These are phyloP conservation scores for Proales similis DNA, from an alignment of 1,140 invertebrate species.

Conservation along the genomic window DNA sequence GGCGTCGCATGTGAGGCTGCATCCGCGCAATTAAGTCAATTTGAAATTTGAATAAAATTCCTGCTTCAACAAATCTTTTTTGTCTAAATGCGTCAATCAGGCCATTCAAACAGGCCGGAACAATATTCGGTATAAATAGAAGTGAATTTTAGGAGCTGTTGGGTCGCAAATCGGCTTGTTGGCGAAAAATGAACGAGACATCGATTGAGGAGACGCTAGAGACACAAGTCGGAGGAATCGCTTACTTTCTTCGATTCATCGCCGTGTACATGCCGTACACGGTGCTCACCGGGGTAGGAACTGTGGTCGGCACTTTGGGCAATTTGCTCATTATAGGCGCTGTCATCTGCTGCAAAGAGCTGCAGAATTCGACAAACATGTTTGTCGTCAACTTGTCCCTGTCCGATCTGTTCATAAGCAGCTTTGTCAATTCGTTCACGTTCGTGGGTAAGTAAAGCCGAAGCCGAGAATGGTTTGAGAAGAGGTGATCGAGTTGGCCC, in stretches of 20 bases:
- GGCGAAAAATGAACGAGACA: no score
- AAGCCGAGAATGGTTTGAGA: slow-evolving; percentile 14
- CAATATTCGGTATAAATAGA: no score
- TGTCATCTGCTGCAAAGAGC: slow-evolving; percentile 18
- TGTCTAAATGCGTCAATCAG: no score
- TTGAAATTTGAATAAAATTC: no score
- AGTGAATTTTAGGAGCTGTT: no score
- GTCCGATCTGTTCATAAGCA: slow-evolving; percentile 46
- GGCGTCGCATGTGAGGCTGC: no score
- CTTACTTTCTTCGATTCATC: not conserved
- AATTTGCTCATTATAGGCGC: slow-evolving; percentile 36
- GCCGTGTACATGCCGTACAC: not conserved
- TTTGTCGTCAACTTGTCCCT: slow-evolving; percentile 48
- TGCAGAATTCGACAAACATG: slow-evolving; percentile 41
- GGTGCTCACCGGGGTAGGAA: not conserved
- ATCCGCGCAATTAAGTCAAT: no score
- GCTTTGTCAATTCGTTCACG: slow-evolving; percentile 46
- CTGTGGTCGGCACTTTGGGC: not conserved
- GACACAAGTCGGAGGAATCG: not conserved
- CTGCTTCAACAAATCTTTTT: no score
- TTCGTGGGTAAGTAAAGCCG: slow-evolving; percentile 42
- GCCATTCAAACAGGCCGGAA: no score
- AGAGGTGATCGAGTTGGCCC: not conserved
- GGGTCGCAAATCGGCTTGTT: no score
- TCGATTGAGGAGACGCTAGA: no score